These are phyloP conservation scores for Monochamus saltuarius DNA, from an alignment of 1,140 invertebrate genomes.

Conservation along the genomic window DNA sequence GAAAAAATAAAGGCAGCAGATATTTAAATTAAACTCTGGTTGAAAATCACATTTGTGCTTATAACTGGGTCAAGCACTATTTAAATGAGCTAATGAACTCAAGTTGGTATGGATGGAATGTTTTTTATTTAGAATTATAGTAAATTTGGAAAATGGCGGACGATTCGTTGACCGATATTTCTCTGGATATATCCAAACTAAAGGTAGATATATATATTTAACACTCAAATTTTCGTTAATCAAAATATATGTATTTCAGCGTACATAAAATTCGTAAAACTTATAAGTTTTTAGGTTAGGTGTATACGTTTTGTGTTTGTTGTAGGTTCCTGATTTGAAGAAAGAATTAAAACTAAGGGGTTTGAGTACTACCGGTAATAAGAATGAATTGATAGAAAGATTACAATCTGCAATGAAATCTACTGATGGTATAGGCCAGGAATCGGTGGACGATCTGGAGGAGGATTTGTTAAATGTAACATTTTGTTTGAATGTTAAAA, in stretches of 20 bases:
- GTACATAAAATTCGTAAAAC: neutral
- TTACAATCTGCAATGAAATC: conserved; percentile 67
- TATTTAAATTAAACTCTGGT: no score
- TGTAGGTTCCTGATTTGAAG: conserved; percentile 74
- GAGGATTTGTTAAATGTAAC: conserved; percentile 56
- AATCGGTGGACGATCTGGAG: conserved; percentile 57
- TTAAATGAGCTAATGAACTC: no score
- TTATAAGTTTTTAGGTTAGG: conserved; percentile 26
- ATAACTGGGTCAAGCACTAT: no score
- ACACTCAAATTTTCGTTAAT: conserved; percentile 7
- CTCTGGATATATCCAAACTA: conserved; percentile 38
- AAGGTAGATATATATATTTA: conserved; percentile 32
- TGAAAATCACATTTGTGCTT: no score
- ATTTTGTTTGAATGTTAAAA: conserved; percentile 13
- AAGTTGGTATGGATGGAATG: no score
- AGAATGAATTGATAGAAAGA: conserved; percentile 75
- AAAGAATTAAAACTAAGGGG: conserved; percentile 77
- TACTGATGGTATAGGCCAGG: conserved; percentile 51
- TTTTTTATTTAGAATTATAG: no score
- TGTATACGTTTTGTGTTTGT: conserved; percentile 24
- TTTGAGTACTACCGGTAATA: conserved; percentile 72
- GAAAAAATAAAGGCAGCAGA: no score
- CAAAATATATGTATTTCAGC: conserved; percentile 1
- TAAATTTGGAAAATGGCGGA: conserved; percentile 32
- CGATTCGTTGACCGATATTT: conserved; percentile 16